These are phyloP conservation scores for Tachysurus fulvidraco DNA, from an alignment of 2,113 vertebrate species.

Conservation along the genomic window DNA sequence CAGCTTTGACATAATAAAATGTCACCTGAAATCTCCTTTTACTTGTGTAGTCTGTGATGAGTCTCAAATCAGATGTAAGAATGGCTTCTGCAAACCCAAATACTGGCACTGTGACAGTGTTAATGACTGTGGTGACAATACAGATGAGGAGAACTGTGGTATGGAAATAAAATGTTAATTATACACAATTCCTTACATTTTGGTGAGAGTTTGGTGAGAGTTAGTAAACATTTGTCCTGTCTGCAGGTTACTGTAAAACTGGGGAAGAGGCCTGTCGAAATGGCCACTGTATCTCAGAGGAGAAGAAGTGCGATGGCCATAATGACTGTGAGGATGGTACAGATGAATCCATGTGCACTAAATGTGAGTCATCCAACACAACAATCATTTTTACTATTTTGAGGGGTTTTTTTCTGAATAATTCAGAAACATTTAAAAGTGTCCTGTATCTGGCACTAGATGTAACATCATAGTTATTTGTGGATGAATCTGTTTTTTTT, in stretches of 20 bases:
- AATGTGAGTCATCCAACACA: slow-evolving; percentile 66
- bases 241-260: slow-evolving; percentile 64
- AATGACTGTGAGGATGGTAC: slow-evolving; percentile 82
- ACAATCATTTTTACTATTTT: background rate
- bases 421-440: background rate
- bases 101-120: slow-evolving; percentile 84
- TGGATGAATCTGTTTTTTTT: background rate
- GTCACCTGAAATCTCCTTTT: slow-evolving; percentile 4
- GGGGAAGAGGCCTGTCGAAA: slow-evolving; percentile 74
- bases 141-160: slow-evolving; percentile 84
- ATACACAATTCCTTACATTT: background rate
- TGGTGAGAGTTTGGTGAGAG: background rate
- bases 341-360: slow-evolving; percentile 78
- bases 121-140: slow-evolving; percentile 86
- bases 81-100: slow-evolving; percentile 80
- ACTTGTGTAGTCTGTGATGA: slow-evolving; percentile 64
- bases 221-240: background rate
- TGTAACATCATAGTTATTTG: background rate
- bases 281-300: slow-evolving; percentile 67
- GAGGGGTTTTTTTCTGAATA: background rate
- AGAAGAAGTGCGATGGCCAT: slow-evolving; percentile 69
- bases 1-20: background rate
- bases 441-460: background rate
- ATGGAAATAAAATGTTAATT: background rate
- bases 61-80: slow-evolving; percentile 80